Conservation (phyloP, 2,113 vertebrate species). For the Dicaeum eximium region DNA sequence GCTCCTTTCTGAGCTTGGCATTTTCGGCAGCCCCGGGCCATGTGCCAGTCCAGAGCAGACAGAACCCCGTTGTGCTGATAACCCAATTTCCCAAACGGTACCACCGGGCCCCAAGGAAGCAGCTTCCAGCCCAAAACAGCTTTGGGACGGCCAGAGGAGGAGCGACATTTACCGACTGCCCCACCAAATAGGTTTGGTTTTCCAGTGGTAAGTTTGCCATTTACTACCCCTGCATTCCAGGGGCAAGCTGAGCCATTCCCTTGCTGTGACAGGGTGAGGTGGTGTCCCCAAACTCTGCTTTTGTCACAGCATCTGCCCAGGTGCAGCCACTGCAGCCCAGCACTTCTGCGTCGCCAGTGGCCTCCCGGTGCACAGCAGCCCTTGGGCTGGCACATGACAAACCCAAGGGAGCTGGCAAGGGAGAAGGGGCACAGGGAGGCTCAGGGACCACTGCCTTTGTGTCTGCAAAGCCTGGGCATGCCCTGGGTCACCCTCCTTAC, state of each 20-base stretch:
- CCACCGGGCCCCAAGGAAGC: background rate
- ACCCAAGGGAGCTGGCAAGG: background rate
- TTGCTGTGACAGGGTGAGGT: background rate
- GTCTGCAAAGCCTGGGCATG: background rate
- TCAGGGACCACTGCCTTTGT: background rate
- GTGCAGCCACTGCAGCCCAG: background rate
- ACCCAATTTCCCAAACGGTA: background rate
- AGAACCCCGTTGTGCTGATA: background rate
- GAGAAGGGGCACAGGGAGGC: rapidly evolving
- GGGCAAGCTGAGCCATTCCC: background rate
- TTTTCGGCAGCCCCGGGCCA: rapidly evolving
- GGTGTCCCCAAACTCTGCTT: background rate
- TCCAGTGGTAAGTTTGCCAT: background rate
- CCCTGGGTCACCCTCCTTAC: background rate
- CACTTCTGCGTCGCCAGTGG: rapidly evolving
- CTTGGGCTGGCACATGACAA: background rate
- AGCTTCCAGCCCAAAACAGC: background rate
- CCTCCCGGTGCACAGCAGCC: rapidly evolving
- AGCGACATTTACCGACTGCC: rapidly evolving
- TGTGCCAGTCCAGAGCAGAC: background rate
- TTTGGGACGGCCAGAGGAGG: background rate
- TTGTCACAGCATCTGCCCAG: background rate
- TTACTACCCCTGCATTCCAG: background rate
- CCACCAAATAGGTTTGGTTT: background rate
- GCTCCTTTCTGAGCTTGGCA: background rate